Percentiles rank a stretch among this genome's conserved stretches.
Conservation (phyloP, 2,113 vertebrate species). For the Cyprinodon variegatus region DNA sequence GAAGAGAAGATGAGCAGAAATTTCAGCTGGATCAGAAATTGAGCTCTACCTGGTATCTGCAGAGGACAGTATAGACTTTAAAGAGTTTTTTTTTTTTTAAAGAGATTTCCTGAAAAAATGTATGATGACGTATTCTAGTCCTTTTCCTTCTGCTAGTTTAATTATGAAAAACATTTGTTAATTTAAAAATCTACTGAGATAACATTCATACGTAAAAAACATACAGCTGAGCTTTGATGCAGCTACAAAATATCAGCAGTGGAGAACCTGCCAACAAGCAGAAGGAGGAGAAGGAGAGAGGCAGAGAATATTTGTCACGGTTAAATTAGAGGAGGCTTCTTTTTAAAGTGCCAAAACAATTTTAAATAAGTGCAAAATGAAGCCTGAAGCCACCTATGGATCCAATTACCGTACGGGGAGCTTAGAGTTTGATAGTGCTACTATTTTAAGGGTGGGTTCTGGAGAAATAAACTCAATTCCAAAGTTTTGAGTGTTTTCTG, state of each 20-base stretch:
- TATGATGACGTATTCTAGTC: background rate
- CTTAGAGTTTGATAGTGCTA: background rate
- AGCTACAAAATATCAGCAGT: background rate
- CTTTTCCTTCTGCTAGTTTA: slow-evolving; percentile 3
- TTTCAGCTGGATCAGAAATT: background rate
- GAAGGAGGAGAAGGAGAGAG: background rate
- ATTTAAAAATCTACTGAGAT: slow-evolving; percentile 23
- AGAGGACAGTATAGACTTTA: background rate
- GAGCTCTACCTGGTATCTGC: too few relatives aligned
- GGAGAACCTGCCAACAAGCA: slow-evolving; percentile 23
- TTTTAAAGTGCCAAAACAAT: slow-evolving; percentile 21
- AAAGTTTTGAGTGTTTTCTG: slow-evolving; percentile 11
- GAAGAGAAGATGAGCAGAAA: background rate
- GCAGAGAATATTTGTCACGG: background rate
- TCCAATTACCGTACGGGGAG: slow-evolving; percentile 18
- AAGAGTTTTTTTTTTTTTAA: background rate
- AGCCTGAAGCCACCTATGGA: slow-evolving; percentile 5
- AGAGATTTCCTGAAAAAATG: background rate
- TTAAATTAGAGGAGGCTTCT: slow-evolving; percentile 8
- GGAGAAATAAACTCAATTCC: slow-evolving; percentile 2
- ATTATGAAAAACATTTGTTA: slow-evolving; percentile 23
- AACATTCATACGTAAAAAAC: slow-evolving; percentile 37
- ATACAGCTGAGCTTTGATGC: slow-evolving; percentile 9
- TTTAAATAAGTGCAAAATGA: slow-evolving; percentile 8
- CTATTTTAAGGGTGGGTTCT: background rate